These are phyloP conservation scores for Homarus gammarus DNA, from an alignment of 2,888 invertebrate species.

Conservation along the genomic window DNA sequence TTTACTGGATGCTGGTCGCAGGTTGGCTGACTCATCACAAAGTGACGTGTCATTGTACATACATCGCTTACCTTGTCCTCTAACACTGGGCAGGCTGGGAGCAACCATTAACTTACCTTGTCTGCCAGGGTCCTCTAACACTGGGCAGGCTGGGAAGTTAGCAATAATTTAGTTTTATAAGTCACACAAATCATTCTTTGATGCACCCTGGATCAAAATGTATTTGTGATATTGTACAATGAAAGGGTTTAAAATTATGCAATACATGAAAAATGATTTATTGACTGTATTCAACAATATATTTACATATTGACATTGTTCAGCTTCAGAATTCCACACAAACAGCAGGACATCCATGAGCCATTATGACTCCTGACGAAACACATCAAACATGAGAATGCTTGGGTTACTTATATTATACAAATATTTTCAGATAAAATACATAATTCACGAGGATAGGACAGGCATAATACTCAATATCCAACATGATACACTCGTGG, in stretches of 20 bases:
- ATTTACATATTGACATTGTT: conserved; percentile 71
- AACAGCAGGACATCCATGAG: conserved; percentile 61
- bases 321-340: conserved; percentile 62
- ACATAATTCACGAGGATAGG: conserved; percentile 58
- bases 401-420: conserved; percentile 69
- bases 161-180: too few species aligned
- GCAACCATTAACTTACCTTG: too few species aligned
- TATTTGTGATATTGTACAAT: not conserved
- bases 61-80: too few species aligned
- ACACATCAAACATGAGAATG: conserved; percentile 72
- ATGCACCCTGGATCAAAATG: not conserved
- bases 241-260: not conserved
- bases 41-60: too few species aligned
- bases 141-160: too few species aligned
- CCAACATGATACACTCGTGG: conserved; percentile 52
- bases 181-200: not conserved
- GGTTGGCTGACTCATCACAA: too few species aligned
- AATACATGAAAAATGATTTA: conserved; percentile 68
- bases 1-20: too few species aligned
- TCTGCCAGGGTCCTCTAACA: too few species aligned
- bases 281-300: conserved; percentile 71
- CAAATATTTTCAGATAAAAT: conserved; percentile 39
- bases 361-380: conserved; percentile 43
- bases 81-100: too few species aligned
- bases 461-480: conserved; percentile 64